Evolutionary conservation across 2,797 vertebrate genomes (phyloP).

Genomic region (Amazona ochrocephala): DNA sequence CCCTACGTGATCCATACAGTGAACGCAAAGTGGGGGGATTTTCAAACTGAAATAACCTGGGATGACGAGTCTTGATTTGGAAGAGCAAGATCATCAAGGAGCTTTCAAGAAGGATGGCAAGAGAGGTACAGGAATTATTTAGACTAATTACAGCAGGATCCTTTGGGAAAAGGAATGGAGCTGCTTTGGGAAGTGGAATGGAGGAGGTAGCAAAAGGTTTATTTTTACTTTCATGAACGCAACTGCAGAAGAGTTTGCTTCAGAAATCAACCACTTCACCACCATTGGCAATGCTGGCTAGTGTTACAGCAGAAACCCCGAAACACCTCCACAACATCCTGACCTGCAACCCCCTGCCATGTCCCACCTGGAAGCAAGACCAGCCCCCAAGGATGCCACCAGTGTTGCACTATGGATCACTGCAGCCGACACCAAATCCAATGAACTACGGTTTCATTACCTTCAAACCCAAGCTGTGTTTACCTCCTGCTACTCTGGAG

Average conservation of each 20-base stretch:
- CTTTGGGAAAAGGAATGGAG: background rate
- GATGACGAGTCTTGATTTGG: background rate
- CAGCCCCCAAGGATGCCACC: background rate
- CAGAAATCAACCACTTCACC: background rate
- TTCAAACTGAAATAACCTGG: background rate
- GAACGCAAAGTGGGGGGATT: background rate
- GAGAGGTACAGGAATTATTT: background rate
- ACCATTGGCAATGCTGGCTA: fast-evolving
- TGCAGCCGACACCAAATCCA: fast-evolving
- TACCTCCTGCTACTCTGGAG: background rate
- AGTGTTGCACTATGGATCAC: fast-evolving
- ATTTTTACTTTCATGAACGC: background rate
- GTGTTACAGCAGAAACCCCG: background rate
- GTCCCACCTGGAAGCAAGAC: background rate
- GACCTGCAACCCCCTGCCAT: fast-evolving
- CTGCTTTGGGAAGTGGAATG: background rate
- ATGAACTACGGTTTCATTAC: background rate
- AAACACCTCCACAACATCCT: background rate
- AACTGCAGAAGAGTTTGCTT: background rate
- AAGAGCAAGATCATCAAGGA: background rate
- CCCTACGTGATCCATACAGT: fast-evolving
- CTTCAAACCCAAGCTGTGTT: background rate
- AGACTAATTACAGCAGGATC: background rate
- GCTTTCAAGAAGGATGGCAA: background rate
- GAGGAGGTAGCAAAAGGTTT: background rate